Conservation (phyloP, 1,140 invertebrate genomes). For the Trichogramma pretiosum region DNA sequence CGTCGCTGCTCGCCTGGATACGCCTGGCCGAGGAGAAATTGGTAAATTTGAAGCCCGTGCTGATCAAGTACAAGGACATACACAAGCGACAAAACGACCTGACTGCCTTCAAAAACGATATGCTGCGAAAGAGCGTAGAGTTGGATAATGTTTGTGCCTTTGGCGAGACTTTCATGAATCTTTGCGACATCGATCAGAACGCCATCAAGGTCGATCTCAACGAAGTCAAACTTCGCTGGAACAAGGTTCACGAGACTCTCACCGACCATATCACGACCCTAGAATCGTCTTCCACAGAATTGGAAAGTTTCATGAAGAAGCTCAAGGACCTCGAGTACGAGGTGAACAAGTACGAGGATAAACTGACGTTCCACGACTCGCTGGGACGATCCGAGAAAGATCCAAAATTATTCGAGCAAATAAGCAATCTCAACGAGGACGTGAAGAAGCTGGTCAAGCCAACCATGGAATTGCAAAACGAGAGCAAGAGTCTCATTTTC, state of each 20-base stretch:
- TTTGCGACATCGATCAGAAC: constrained; percentile 85
- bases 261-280: background rate
- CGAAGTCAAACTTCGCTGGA: constrained; percentile 75
- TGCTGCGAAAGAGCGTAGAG: constrained; percentile 86
- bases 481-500: constrained; percentile 63
- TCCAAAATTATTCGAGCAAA: constrained; percentile 72
- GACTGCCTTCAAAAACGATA: constrained; percentile 82
- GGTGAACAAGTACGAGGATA: constrained; percentile 80
- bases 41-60: constrained; percentile 66
- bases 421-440: constrained; percentile 45
- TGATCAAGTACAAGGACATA: constrained; percentile 76
- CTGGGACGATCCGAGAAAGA: constrained; percentile 70
- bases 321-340: constrained; percentile 80
- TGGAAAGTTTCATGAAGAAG: constrained; percentile 58
- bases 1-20: constrained; percentile 82
- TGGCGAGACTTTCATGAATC: constrained; percentile 75
- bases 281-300: constrained; percentile 30
- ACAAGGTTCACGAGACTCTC: background rate
- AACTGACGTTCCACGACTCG: constrained; percentile 69
- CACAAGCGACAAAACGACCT: constrained; percentile 84
- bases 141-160: constrained; percentile 78
- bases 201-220: constrained; percentile 74
- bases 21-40: constrained; percentile 78
- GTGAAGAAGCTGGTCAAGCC: background rate
- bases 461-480: background rate